Evolutionary conservation across 1,140 invertebrate species (phyloP).

Genomic region (Drosophila mojavensis): DNA sequence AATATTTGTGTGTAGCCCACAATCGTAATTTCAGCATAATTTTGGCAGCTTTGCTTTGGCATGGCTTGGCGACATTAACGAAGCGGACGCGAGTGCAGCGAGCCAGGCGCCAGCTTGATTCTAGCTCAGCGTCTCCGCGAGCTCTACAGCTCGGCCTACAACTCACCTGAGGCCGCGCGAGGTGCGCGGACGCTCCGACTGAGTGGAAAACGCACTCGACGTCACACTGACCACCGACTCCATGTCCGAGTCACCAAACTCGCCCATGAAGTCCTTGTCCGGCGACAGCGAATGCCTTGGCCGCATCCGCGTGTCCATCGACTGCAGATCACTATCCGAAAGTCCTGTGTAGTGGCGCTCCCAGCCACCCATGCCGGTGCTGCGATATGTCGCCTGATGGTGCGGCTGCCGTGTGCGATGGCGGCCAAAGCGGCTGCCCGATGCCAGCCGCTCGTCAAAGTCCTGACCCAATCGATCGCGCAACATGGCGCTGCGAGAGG

Average conservation of each 20-base stretch:
- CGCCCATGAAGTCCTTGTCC: slow-evolving; percentile 89
- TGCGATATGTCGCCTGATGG: slow-evolving; percentile 88
- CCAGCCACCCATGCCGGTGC: slow-evolving; percentile 89
- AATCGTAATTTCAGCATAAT: slow-evolving; percentile 64
- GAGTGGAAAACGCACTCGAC: slow-evolving; percentile 96
- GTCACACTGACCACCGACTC: slow-evolving; percentile 94
- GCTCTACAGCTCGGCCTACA: not conserved
- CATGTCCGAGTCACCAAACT: slow-evolving; percentile 93
- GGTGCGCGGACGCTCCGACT: slow-evolving; percentile 93
- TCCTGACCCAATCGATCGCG: slow-evolving; percentile 91
- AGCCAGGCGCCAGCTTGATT: slow-evolving; percentile 4
- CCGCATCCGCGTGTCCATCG: slow-evolving; percentile 85
- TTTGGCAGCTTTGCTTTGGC: slow-evolving; percentile 62
- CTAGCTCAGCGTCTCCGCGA: slow-evolving; percentile 2
- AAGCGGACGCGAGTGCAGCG: slow-evolving; percentile 41
- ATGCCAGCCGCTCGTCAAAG: slow-evolving; percentile 90
- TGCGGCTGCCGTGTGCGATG: slow-evolving; percentile 87
- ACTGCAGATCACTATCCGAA: slow-evolving; percentile 91
- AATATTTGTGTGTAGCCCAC: slow-evolving; percentile 45
- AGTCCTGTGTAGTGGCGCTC: slow-evolving; percentile 91
- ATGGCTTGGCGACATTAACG: slow-evolving; percentile 32
- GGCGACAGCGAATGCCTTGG: slow-evolving; percentile 86
- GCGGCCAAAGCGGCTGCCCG: slow-evolving; percentile 86
- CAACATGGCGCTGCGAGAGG: slow-evolving; percentile 85
- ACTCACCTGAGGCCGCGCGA: slow-evolving; percentile 89